Evolutionary conservation across 1,140 invertebrate species (phyloP).

Genomic region (Dryas iulia): DNA sequence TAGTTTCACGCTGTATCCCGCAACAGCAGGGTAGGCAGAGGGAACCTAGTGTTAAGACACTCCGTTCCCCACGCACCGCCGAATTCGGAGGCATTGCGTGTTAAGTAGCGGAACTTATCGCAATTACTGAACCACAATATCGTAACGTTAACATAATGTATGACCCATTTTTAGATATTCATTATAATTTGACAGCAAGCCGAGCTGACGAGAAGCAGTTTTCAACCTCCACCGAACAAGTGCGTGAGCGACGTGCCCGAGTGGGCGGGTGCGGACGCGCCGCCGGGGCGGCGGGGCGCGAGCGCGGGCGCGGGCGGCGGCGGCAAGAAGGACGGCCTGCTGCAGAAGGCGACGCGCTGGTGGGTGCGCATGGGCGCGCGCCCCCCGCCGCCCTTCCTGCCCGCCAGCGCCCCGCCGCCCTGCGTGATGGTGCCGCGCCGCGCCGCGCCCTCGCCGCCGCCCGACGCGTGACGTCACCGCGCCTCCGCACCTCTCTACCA

Average conservation of each 20-base stretch:
- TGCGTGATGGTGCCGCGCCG: conserved; percentile 74
- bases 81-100: too few relatives aligned
- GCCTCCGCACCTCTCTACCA: conserved; percentile 48
- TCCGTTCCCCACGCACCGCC: too few relatives aligned
- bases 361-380: conserved; percentile 73
- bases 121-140: too few relatives aligned
- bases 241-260: conserved; percentile 80
- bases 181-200: conserved; percentile 66
- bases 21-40: too few relatives aligned
- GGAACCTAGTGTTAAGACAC: too few relatives aligned
- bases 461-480: conserved; percentile 58
- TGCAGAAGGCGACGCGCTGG: conserved; percentile 75
- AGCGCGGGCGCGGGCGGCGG: conserved; percentile 42
- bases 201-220: conserved; percentile 78
- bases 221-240: conserved; percentile 80
- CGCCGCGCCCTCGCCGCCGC: conserved; percentile 57
- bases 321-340: conserved; percentile 71
- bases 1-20: too few relatives aligned
- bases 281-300: conserved; percentile 35
- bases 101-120: too few relatives aligned
- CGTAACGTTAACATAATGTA: too few relatives aligned
- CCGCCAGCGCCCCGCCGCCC: conserved; percentile 52
- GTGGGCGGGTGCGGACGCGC: conserved; percentile 60
- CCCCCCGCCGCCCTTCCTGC: conserved; percentile 44
- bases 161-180: too few relatives aligned